Evolutionary conservation across 2,888 invertebrate genomes (phyloP).

Genomic region (Isotomurus palustris): DNA sequence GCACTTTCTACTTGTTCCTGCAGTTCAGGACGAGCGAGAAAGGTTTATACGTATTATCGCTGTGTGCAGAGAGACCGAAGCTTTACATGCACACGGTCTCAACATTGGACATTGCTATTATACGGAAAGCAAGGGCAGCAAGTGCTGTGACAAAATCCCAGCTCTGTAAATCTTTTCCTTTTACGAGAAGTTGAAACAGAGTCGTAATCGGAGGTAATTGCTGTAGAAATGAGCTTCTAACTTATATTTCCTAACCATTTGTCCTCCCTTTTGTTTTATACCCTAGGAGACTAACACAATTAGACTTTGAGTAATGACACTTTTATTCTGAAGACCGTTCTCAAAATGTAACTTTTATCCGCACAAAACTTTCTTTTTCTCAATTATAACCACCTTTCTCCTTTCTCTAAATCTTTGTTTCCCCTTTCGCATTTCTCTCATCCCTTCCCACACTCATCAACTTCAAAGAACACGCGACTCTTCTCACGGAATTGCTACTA

Average conservation of each 20-base stretch:
- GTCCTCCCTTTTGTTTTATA: conserved; percentile 38
- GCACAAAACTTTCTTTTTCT: conserved; percentile 12
- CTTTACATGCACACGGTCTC: too few species aligned
- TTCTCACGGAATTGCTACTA: conserved; percentile 5
- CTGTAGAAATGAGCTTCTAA: conserved; percentile 44
- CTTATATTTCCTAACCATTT: conserved; percentile 42
- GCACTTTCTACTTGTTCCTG: too few species aligned
- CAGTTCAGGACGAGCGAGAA: too few species aligned
- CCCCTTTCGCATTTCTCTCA: conserved; percentile 6
- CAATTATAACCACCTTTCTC: conserved; percentile 12
- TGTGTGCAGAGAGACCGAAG: too few species aligned
- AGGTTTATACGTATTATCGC: too few species aligned
- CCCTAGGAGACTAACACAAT: conserved; percentile 40
- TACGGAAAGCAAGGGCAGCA: too few species aligned
- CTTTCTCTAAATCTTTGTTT: conserved; percentile 6
- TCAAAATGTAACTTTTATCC: conserved; percentile 31
- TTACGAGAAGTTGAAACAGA: conserved; percentile 30
- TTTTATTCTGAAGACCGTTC: conserved; percentile 36
- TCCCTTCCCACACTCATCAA: not conserved
- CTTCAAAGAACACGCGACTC: not conserved
- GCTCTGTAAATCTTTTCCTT: conserved; percentile 38
- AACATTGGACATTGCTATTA: too few species aligned
- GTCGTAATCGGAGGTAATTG: conserved; percentile 44
- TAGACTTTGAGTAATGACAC: conserved; percentile 42
- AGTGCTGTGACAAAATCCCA: conserved; percentile 33